Percentiles rank a stretch among this genome's conserved stretches.
Conservation (phyloP, 2,888 invertebrate species). For the Apocheima hispidaria region DNA sequence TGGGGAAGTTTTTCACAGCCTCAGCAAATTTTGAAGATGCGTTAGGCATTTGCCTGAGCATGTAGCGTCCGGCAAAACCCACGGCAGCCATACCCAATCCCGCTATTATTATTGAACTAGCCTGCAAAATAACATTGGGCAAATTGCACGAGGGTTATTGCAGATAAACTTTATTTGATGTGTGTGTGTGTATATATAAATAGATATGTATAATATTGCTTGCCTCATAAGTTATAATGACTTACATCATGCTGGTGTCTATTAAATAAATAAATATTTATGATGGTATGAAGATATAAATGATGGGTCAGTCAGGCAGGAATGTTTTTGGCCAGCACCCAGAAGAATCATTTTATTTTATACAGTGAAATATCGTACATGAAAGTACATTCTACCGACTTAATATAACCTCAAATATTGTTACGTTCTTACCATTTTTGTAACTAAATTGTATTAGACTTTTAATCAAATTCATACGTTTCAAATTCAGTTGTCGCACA, state of each 20-base stretch:
- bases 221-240: too few species aligned
- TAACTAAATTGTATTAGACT: slow-evolving; percentile 4
- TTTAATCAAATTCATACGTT: neutral
- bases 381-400: neutral
- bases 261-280: too few species aligned
- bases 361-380: neutral
- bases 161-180: too few species aligned
- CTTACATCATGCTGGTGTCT: too few species aligned
- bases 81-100: slow-evolving; percentile 96
- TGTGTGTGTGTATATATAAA: too few species aligned
- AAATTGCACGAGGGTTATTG: neutral
- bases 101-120: slow-evolving; percentile 90
- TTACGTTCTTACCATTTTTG: slow-evolving; percentile 21
- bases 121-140: slow-evolving; percentile 58
- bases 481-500: slow-evolving; percentile 6
- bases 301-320: too few species aligned
- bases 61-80: slow-evolving; percentile 95
- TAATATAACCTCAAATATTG: slow-evolving; percentile 16
- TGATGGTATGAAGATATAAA: too few species aligned
- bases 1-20: slow-evolving; percentile 92
- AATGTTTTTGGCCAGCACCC: too few species aligned
- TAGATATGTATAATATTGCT: too few species aligned
- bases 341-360: too few species aligned
- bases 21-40: slow-evolving; percentile 92
- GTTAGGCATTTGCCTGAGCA: slow-evolving; percentile 91